Base-by-base conservation (phyloP, 1,140 invertebrate genomes). In the Brachionus asplanchnoidis region DNA sequence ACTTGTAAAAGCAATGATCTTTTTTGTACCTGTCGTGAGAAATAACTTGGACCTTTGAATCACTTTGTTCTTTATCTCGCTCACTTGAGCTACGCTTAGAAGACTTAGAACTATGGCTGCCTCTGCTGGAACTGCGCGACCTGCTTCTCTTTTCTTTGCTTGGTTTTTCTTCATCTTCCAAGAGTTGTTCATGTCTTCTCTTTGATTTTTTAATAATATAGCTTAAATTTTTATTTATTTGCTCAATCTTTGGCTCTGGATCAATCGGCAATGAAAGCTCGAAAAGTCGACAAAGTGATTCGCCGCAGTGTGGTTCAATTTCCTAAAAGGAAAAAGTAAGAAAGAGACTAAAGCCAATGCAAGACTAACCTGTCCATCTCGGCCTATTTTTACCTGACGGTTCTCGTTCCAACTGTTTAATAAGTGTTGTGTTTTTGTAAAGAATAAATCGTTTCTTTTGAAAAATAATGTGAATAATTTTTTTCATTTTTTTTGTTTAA, bases 321-420 rank as follows among this genome's bases (percentile, higher is more conserved):
- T 97, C 96, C 92, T 98, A 85, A 28, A 87, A 86, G 79, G 86
- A 65, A 84, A 70, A 78, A 9, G 53, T 86, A 50, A 12, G 42
- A 17, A 65, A 14, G 6, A 44, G 20, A 23, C 14, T 3, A 20
- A 17, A 46, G 53, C 17, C 26, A 9, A 56, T 36, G 42, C 40
- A 36, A 44, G 7, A 20, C 68, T 85, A 88, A 91, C 91, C 88
- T 93, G 97, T 17, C 97, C 97, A 92, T 99, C 97, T 87, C 97
- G 92, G 14, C 96, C 97, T 88, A 99, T 98, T 92, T 99, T 99
- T 0, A 99, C 96, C 77, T 96, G 96, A 90, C 98, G 98, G 42
- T 95, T 95, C 89, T 98, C 95, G 92, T 99, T 99, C 95, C 96
- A 98, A 4, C 95, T 94, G 92, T 99, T 99, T 87, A 96, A 96